These are phyloP conservation scores for Serripes groenlandicus DNA, from an alignment of 2,888 invertebrate genomes.

Conservation along the genomic window DNA sequence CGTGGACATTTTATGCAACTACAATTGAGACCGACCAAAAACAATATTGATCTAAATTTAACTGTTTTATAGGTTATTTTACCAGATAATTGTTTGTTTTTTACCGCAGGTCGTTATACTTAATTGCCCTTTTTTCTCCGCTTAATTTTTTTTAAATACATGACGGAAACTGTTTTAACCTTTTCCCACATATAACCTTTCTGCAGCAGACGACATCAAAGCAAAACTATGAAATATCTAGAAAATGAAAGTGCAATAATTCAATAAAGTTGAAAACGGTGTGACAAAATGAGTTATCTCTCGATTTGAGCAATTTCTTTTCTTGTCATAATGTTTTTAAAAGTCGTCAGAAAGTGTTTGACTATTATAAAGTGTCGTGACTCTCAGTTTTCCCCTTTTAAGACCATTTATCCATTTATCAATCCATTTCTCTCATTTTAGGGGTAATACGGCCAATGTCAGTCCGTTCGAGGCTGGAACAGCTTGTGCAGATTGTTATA, in stretches of 20 bases:
- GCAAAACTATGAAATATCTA: no score
- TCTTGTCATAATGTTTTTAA: neutral
- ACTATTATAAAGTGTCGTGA: neutral
- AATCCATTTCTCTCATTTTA: slow-evolving; percentile 10
- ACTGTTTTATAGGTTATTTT: no score
- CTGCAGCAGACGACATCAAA: neutral
- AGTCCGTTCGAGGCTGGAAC: slow-evolving; percentile 35
- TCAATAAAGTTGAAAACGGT: neutral
- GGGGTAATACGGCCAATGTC: slow-evolving; percentile 40
- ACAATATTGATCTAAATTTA: no score
- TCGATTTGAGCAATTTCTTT: neutral
- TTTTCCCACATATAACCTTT: neutral
- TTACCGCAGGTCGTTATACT: neutral
- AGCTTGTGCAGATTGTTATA: slow-evolving; percentile 24
- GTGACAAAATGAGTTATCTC: neutral
- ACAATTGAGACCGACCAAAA: no score
- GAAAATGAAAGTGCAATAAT: neutral
- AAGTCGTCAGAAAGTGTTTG: neutral
- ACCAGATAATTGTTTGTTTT: no score
- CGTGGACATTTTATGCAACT: no score
- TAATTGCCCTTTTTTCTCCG: neutral
- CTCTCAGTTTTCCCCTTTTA: no score
- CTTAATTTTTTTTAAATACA: neutral
- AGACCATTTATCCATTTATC: neutral
- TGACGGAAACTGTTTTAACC: neutral